Conservation (phyloP, 2,113 vertebrate species). For the Cacatua alba region DNA sequence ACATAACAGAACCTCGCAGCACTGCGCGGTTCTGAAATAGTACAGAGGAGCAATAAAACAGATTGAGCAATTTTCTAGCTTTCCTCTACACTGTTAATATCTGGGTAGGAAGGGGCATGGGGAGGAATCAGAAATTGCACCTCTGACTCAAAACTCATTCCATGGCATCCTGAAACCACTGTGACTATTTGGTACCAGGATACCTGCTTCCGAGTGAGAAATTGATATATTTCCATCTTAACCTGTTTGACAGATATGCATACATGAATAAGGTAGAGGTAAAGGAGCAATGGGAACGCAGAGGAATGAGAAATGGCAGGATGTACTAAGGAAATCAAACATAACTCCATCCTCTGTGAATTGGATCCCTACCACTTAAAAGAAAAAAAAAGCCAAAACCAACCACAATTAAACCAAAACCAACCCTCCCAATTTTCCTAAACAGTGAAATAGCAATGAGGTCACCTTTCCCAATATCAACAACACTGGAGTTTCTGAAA, state of each 20-base stretch:
- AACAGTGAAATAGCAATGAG: neutral
- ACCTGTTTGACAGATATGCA: neutral
- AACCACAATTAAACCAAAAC: neutral
- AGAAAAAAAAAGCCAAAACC: too few relatives aligned
- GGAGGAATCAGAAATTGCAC: neutral
- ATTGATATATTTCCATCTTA: neutral
- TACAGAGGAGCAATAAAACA: neutral
- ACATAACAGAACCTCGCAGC: neutral
- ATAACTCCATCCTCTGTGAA: neutral
- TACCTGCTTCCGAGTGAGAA: neutral
- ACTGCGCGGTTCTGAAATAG: neutral
- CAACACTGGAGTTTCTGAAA: neutral
- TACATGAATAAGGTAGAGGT: neutral
- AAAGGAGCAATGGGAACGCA: neutral
- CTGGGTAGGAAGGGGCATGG: accelerated
- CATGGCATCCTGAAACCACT: neutral
- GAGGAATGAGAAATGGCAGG: neutral
- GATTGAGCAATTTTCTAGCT: neutral
- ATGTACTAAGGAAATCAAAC: neutral
- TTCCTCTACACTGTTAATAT: neutral
- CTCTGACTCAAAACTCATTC: neutral
- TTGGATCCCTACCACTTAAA: neutral
- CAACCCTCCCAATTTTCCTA: neutral
- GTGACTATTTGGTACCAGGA: neutral
- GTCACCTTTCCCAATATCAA: neutral